A percentile compares a stretch with the other conserved stretches of the same genome.
Evolutionary conservation across 2,888 invertebrate genomes (phyloP).

Genomic region (Tachina grossa): DNA sequence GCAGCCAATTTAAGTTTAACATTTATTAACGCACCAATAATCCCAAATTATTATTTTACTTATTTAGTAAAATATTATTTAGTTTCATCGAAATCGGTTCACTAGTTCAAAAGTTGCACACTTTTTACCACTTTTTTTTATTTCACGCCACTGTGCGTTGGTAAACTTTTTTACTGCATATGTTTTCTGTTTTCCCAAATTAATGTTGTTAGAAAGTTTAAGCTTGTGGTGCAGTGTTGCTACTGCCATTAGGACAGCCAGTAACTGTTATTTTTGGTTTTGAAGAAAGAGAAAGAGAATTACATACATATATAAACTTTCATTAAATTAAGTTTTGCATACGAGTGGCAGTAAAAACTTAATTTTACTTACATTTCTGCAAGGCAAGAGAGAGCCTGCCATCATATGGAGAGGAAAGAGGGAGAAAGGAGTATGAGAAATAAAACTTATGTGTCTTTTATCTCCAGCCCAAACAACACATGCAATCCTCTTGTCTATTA

Average conservation of each 20-base stretch:
- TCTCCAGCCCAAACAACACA: constrained; percentile 29
- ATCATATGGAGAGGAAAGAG: neutral
- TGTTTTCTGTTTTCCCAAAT: constrained; percentile 35
- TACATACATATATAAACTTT: constrained; percentile 17
- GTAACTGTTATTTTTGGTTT: constrained; percentile 46
- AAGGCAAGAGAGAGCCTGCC: neutral
- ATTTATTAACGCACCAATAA: too few species aligned
- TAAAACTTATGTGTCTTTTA: constrained; percentile 22
- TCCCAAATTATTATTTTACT: too few species aligned
- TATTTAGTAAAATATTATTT: too few species aligned
- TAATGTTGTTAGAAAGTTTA: constrained; percentile 41
- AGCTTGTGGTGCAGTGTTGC: constrained; percentile 29
- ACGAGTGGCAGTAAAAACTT: constrained; percentile 48
- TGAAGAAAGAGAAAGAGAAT: neutral
- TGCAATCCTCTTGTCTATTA: constrained; percentile 56
- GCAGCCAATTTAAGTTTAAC: too few species aligned
- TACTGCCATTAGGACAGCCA: neutral
- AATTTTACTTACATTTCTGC: constrained; percentile 31
- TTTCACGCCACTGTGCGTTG: too few species aligned
- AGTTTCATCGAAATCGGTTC: too few species aligned
- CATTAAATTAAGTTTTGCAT: constrained; percentile 62
- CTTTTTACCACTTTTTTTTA: too few species aligned
- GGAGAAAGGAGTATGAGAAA: neutral
- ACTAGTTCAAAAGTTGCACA: too few species aligned
- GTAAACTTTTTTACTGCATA: constrained; percentile 31